phyloP scores from a whole-genome alignment of 2,113 vertebrate genomes.

The Albula goreensis region DNA sequence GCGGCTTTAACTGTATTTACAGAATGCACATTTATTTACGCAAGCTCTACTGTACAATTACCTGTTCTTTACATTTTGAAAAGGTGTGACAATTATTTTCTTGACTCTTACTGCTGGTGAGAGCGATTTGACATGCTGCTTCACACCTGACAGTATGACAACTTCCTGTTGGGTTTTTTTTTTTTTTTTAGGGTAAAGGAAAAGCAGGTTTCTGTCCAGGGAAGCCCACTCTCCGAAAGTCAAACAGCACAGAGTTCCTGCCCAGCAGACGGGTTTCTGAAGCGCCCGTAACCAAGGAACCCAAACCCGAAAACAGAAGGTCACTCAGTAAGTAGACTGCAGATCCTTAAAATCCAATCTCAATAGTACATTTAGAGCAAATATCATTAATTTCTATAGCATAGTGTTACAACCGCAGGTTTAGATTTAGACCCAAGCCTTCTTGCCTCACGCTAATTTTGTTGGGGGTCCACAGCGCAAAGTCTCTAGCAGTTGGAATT shows the following conservation, averaged over 20 bases:
- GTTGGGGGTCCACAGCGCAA: too few relatives aligned
- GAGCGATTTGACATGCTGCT: background rate
- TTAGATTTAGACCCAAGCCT: background rate
- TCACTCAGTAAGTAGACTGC: slow-evolving; percentile 77
- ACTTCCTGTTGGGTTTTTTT: background rate
- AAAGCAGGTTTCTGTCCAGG: slow-evolving; percentile 31
- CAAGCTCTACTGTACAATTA: background rate
- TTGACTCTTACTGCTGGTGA: background rate
- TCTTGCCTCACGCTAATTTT: too few relatives aligned
- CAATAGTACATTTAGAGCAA: background rate
- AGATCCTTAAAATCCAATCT: background rate
- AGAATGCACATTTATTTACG: background rate
- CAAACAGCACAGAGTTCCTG: slow-evolving; percentile 77
- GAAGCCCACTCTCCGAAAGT: slow-evolving; percentile 67
- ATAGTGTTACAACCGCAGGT: background rate
- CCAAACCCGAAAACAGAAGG: slow-evolving; percentile 79
- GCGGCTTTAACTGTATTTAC: background rate
- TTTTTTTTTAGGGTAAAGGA: slow-evolving; percentile 35
- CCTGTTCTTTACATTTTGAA: background rate
- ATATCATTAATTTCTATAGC: background rate
- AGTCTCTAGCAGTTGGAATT: too few relatives aligned
- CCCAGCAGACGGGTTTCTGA: slow-evolving; percentile 69
- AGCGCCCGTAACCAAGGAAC: slow-evolving; percentile 67
- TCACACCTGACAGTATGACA: background rate
- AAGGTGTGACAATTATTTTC: background rate